Evolutionary conservation across 92 coral and sea anemone species (phyloP).

Genomic region (Pocillopora grandis): DNA sequence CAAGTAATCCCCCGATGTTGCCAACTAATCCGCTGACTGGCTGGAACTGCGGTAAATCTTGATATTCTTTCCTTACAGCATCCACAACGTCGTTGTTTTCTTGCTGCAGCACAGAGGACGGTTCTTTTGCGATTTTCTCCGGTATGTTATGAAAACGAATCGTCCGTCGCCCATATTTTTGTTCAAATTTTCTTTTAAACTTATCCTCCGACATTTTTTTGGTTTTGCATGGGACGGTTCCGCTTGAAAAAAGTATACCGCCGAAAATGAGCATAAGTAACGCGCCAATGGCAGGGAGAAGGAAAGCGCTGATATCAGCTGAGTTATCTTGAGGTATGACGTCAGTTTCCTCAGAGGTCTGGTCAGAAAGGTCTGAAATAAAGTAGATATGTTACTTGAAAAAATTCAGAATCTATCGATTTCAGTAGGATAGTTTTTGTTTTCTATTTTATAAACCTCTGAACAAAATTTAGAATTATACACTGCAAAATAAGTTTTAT

Average conservation of each 20-base stretch:
- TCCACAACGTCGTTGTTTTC: slow-evolving; percentile 95
- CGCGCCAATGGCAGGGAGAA: slow-evolving; percentile 83
- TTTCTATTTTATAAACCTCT: too few relatives aligned
- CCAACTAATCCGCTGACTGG: slow-evolving; percentile 68
- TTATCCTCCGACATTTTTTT: slow-evolving; percentile 12
- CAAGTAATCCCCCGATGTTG: slow-evolving; percentile 33
- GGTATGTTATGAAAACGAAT: slow-evolving; percentile 69
- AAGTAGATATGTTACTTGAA: background rate
- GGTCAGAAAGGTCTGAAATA: slow-evolving; percentile 27
- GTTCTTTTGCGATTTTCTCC: slow-evolving; percentile 56
- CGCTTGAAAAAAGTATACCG: slow-evolving; percentile 68
- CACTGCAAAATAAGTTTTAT: too few relatives aligned
- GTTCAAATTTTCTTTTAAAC: slow-evolving; percentile 37
- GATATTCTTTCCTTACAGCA: slow-evolving; percentile 81
- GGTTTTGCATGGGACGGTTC: slow-evolving; percentile 5
- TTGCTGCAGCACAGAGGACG: slow-evolving; percentile 86
- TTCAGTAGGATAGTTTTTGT: too few relatives aligned
- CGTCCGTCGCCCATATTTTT: slow-evolving; percentile 34
- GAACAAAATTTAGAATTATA: too few relatives aligned
- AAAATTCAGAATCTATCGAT: background rate
- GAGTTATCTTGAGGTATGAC: slow-evolving; percentile 30
- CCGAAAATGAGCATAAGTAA: slow-evolving; percentile 75
- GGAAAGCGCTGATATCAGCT: slow-evolving; percentile 51
- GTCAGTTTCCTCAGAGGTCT: slow-evolving; percentile 22
- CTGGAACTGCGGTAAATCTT: slow-evolving; percentile 80